Percentiles rank a stretch among this genome's conserved stretches.
Evolutionary conservation across 1,140 invertebrate genomes (phyloP).

Genomic region (Pomacea maculata): DNA sequence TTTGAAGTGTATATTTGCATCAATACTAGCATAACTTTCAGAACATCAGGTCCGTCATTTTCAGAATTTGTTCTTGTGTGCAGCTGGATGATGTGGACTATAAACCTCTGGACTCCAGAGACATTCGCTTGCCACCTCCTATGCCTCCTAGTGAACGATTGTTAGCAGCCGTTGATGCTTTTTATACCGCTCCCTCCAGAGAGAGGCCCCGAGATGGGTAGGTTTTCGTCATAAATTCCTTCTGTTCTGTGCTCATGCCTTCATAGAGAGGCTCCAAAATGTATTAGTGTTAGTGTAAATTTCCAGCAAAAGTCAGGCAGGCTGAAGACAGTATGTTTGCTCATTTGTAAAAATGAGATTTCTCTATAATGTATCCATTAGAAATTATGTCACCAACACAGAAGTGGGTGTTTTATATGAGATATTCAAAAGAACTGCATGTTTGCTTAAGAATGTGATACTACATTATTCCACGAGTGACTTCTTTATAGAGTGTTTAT

Average conservation of each 20-base stretch:
- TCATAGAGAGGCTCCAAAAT: conserved; percentile 92
- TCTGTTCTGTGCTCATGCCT: conserved; percentile 87
- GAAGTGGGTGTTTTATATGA: too few species aligned
- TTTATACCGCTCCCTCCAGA: conserved; percentile 92
- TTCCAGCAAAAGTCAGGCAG: too few species aligned
- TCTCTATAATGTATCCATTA: too few species aligned
- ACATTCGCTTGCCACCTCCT: conserved; percentile 90
- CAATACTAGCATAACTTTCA: not conserved
- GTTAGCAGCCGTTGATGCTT: conserved; percentile 91
- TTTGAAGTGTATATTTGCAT: not conserved
- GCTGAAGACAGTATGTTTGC: too few species aligned
- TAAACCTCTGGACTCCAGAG: conserved; percentile 86
- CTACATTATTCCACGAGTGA: too few species aligned
- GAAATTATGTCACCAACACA: too few species aligned
- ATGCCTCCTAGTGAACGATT: conserved; percentile 91
- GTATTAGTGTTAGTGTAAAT: conserved; percentile 67
- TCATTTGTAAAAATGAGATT: too few species aligned
- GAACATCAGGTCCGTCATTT: not conserved
- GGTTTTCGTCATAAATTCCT: not conserved
- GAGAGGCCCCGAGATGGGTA: conserved; percentile 93
- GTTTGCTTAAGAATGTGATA: too few species aligned
- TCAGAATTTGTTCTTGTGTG: conserved; percentile 33
- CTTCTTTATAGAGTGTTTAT: too few species aligned
- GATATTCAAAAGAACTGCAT: too few species aligned
- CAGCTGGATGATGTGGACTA: conserved; percentile 90